Percentiles rank a stretch among this genome's conserved stretches.
These are phyloP conservation scores for Cliona cf. orientalis DNA, from an alignment of 37 sponge, comb jelly and placozoan genomes.

Conservation along the genomic window DNA sequence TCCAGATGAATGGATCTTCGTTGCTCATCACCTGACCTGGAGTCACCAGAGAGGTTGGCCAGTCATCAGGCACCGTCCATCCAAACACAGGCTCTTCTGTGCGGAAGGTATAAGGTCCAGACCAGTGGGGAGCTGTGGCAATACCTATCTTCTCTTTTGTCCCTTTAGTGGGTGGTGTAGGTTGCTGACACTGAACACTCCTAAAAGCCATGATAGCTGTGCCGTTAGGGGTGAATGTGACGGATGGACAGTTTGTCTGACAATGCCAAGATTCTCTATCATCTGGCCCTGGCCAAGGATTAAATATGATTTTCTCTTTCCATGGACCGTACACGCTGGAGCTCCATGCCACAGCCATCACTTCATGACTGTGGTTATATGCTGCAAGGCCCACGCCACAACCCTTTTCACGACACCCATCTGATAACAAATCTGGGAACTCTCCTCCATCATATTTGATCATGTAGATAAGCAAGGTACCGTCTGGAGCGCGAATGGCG, in stretches of 20 bases:
- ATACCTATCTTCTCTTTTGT: neutral
- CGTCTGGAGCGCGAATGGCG: conserved; percentile 25
- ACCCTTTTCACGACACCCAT: neutral
- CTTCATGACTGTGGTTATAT: conserved; percentile 29
- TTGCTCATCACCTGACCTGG: conserved; percentile 19
- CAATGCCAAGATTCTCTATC: conserved; percentile 27
- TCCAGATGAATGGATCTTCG: conserved; percentile 43
- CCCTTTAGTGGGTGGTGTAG: neutral
- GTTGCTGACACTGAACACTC: neutral
- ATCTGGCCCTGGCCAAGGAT: conserved; percentile 33
- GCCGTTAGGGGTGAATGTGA: conserved; percentile 29
- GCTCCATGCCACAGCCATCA: conserved; percentile 36
- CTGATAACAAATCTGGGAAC: conserved; percentile 3
- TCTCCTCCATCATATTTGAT: conserved; percentile 39
- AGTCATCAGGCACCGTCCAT: neutral
- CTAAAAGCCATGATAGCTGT: conserved; percentile 26
- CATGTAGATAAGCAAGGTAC: conserved; percentile 43
- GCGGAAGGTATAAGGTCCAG: neutral
- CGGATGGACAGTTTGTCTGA: conserved; percentile 42
- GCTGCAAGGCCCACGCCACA: neutral
- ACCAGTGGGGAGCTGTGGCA: neutral
- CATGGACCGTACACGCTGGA: conserved; percentile 35
- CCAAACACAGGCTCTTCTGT: neutral
- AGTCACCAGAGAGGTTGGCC: neutral
- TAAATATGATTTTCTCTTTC: conserved; percentile 26